Evolutionary conservation across 2,797 vertebrate genomes (phyloP).

Genomic region (Enteromius radiatus): DNA sequence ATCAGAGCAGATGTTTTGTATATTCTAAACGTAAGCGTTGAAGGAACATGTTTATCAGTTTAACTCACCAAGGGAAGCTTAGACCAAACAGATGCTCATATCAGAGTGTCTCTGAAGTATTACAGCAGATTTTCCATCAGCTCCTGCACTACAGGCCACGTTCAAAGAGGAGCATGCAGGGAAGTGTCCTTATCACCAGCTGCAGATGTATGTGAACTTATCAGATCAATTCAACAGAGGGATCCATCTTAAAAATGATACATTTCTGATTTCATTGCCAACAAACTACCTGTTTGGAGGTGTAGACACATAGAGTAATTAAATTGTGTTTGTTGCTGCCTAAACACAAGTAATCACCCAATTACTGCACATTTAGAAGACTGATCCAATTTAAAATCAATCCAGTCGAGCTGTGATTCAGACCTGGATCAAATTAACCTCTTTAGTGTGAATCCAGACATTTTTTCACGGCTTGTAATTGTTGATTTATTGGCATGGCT

Average conservation of each 20-base stretch:
- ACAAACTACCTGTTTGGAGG: constrained; percentile 42
- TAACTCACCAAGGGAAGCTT: constrained; percentile 54
- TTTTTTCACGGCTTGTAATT: neutral
- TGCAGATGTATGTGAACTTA: constrained; percentile 68
- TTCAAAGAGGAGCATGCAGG: constrained; percentile 66
- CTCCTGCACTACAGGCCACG: constrained; percentile 57
- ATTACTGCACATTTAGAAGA: constrained; percentile 59
- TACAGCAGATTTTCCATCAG: constrained; percentile 66
- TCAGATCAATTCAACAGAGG: constrained; percentile 66
- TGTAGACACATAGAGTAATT: constrained; percentile 58
- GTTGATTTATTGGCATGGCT: neutral
- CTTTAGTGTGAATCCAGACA: constrained; percentile 27
- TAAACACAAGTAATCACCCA: constrained; percentile 60
- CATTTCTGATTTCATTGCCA: constrained; percentile 56
- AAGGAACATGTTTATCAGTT: constrained; percentile 55
- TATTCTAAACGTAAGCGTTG: constrained; percentile 35
- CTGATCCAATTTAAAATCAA: constrained; percentile 62
- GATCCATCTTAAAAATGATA: constrained; percentile 63
- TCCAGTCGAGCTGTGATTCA: constrained; percentile 55
- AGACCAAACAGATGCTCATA: constrained; percentile 56
- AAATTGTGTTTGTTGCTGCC: constrained; percentile 62
- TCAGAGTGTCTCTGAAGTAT: constrained; percentile 72
- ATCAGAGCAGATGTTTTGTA: constrained; percentile 45
- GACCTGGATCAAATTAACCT: constrained; percentile 60
- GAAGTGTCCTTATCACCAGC: constrained; percentile 70